These are phyloP conservation scores for Melinaea marsaeus DNA, from an alignment of 2,888 invertebrate species.

Conservation along the genomic window DNA sequence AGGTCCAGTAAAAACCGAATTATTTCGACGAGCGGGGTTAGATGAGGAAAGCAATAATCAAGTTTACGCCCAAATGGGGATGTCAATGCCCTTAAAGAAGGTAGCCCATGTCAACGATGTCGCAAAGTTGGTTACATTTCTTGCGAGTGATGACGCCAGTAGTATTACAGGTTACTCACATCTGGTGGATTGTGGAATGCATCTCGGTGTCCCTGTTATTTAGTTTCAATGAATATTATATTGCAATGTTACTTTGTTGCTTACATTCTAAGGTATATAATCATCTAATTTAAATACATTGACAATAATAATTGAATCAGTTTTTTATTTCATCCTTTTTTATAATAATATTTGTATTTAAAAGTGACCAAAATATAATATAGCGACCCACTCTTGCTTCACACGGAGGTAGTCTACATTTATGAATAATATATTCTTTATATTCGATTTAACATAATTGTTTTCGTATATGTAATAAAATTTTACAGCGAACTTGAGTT, in stretches of 20 bases:
- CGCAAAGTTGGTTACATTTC: constrained; percentile 52
- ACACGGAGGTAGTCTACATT: no score
- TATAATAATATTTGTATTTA: no score
- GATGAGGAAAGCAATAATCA: constrained; percentile 42
- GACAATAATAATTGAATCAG: no score
- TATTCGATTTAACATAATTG: no score
- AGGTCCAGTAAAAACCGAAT: constrained; percentile 56
- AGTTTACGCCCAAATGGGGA: constrained; percentile 44
- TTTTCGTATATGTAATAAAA: no score
- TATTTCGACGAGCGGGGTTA: constrained; percentile 53
- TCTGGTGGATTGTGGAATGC: constrained; percentile 55
- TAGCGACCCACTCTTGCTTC: no score
- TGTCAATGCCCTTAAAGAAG: constrained; percentile 47
- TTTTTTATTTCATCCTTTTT: no score
- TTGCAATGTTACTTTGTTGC: background rate
- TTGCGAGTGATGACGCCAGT: constrained; percentile 56
- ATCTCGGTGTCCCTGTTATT: constrained; percentile 40
- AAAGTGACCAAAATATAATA: no score
- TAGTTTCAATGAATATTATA: background rate
- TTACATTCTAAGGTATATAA: no score
- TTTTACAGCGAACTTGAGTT: no score
- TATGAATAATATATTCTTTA: no score
- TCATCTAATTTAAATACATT: no score
- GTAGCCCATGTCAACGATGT: constrained; percentile 50
- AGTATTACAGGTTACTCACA: constrained; percentile 55